A percentile compares a stretch with the other conserved stretches of the same genome.
Evolutionary conservation across 2,113 vertebrate species (phyloP).

Genomic region (Hystrix brachyura): DNA sequence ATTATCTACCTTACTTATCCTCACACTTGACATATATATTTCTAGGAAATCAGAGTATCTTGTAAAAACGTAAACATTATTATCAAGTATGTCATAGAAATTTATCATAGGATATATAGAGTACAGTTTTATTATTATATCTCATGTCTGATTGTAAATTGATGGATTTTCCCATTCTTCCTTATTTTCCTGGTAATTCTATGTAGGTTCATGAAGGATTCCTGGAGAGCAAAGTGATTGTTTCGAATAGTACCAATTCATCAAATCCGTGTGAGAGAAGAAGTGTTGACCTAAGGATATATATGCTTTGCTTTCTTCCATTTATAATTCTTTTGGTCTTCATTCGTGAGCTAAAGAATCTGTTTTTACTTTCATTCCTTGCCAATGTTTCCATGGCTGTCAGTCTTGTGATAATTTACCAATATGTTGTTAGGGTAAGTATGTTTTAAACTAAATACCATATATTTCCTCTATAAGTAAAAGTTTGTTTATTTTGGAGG

Average conservation of each 20-base stretch:
- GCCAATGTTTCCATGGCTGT: constrained; percentile 94
- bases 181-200: constrained; percentile 29
- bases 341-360: constrained; percentile 92
- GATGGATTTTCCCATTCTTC: not conserved
- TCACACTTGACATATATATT: not conserved
- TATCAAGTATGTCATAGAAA: not conserved
- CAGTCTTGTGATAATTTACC: constrained; percentile 94
- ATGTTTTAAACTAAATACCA: not conserved
- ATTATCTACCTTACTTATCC: not conserved
- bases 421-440: constrained; percentile 91
- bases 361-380: constrained; percentile 91
- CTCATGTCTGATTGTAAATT: not conserved
- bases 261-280: constrained; percentile 79
- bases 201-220: constrained; percentile 91
- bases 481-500: not conserved
- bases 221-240: constrained; percentile 76
- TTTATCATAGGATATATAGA: not conserved
- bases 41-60: constrained; percentile 19
- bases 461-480: not conserved
- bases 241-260: constrained; percentile 79
- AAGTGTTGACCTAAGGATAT: constrained; percentile 91
- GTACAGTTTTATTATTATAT: not conserved
- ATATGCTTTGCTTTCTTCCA: constrained; percentile 93
- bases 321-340: constrained; percentile 92
- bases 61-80: not conserved